phyloP scores from a whole-genome alignment of 2,888 invertebrate genomes.

The Diachrysia chrysitis region DNA sequence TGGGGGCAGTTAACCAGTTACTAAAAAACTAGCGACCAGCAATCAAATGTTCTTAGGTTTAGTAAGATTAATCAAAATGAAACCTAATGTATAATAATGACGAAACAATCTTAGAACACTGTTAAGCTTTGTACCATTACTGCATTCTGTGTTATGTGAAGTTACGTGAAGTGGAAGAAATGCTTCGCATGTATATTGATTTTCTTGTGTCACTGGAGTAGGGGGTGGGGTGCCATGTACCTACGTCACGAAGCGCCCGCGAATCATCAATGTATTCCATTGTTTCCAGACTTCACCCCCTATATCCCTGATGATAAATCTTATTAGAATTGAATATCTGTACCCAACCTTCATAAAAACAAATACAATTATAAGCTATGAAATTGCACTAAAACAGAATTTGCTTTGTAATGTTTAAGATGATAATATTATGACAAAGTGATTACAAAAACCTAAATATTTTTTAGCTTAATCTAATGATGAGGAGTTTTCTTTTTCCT shows the following conservation, averaged over 20 bases:
- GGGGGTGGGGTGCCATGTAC: slow-evolving; percentile 69
- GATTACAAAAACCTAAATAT: too few species aligned
- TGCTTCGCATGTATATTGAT: slow-evolving; percentile 69
- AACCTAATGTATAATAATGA: background rate
- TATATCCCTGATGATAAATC: background rate
- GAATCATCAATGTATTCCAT: slow-evolving; percentile 19
- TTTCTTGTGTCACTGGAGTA: slow-evolving; percentile 74
- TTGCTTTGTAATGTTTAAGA: too few species aligned
- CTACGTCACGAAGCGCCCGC: slow-evolving; percentile 60
- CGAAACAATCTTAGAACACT: background rate
- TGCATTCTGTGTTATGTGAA: background rate
- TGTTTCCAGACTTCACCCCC: slow-evolving; percentile 21
- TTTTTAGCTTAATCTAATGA: too few species aligned
- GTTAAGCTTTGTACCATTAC: background rate
- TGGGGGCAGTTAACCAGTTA: background rate
- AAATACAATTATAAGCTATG: background rate
- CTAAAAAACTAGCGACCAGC: background rate
- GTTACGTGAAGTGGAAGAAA: slow-evolving; percentile 34
- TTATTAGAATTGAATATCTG: background rate
- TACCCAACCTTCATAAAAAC: background rate
- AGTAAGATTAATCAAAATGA: slow-evolving; percentile 3
- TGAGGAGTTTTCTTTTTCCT: too few species aligned
- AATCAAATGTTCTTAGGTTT: background rate
- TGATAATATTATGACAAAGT: too few species aligned
- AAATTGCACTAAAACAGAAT: too few species aligned